Base-by-base conservation (phyloP, 2,797 vertebrate genomes). In the Diglossa cyanea region DNA sequence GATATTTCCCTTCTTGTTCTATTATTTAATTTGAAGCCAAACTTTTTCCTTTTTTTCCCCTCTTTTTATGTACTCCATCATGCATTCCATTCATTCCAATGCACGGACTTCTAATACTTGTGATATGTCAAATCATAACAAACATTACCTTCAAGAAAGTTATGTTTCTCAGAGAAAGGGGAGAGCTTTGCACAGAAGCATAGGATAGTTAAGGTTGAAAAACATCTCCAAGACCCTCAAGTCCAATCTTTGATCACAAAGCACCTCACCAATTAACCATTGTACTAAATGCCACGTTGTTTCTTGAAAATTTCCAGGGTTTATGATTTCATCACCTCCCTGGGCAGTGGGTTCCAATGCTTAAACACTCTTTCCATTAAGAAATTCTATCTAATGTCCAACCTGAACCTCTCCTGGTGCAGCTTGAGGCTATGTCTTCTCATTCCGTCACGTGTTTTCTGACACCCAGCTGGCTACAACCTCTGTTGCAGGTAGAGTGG, bases 401-500 rank as follows among this genome's bases (percentile, higher is more conserved):
- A 15, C 4, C 17, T 44, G 11, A 75, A 33, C n/a, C 6, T 57
- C 28, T 24, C 4, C 19, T 39, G n/a, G 24, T 63, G 17, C 7
- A 44, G 26, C 24, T 70, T 55, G 19, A 62, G 17, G 19, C 11
- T 24, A 5, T 62, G 24, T 30, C 16, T 20, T 55, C 17, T 70
- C 23, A 44, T 39, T 24, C 19, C 39, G 17, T 33, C 7, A 2
- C 26, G 24, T 17, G 11, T 67, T 67, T 73, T 37, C 35, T 16
- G n/a, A n/a, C 24, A n/a, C 11, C 5, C 24, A 47, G 19, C 3
- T 25, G 16, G 11, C 24, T 62, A 39, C 23, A 55, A 6, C 6
- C 28, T 33, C 48, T 75, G 7, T 13, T 23, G 10, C 0, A 0
- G 21, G 21, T 31, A 21, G 8, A 35, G 26, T 16, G 23, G 14